Evolutionary conservation across 2,113 vertebrate species (phyloP).

Genomic region (Acrocephalus arundinaceus): DNA sequence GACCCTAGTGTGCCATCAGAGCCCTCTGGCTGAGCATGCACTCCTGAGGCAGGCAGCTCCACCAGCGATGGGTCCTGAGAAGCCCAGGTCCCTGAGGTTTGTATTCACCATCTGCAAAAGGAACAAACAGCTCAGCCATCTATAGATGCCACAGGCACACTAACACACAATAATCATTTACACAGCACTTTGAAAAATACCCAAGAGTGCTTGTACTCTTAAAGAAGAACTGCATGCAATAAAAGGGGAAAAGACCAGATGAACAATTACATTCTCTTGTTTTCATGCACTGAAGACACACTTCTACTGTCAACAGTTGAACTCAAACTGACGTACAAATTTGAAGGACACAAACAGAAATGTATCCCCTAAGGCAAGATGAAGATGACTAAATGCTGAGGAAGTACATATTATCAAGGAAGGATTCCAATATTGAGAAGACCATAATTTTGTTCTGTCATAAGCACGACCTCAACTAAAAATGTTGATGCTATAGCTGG

Average conservation of each 20-base stretch:
- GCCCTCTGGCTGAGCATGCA: fast-evolving
- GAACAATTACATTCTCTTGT: background rate
- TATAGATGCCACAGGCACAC: background rate
- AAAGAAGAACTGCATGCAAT: background rate
- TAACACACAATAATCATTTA: background rate
- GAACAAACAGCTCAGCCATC: background rate
- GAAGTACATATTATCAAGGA: background rate
- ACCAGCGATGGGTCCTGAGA: background rate
- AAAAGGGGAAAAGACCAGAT: background rate
- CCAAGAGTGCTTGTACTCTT: background rate
- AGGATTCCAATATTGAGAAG: background rate
- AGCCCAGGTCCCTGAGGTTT: background rate
- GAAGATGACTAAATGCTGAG: background rate
- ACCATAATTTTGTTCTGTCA: background rate
- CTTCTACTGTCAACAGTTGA: background rate
- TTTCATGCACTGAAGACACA: background rate
- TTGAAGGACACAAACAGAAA: background rate
- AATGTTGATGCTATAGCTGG: background rate
- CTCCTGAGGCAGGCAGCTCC: background rate
- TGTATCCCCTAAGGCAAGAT: background rate
- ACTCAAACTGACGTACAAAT: fast-evolving
- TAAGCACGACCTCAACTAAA: background rate
- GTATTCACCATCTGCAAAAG: background rate
- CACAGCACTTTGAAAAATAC: background rate
- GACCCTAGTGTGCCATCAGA: background rate